Evolutionary conservation across 2,797 vertebrate species (phyloP).

Genomic region (Sciurus vulgaris): DNA sequence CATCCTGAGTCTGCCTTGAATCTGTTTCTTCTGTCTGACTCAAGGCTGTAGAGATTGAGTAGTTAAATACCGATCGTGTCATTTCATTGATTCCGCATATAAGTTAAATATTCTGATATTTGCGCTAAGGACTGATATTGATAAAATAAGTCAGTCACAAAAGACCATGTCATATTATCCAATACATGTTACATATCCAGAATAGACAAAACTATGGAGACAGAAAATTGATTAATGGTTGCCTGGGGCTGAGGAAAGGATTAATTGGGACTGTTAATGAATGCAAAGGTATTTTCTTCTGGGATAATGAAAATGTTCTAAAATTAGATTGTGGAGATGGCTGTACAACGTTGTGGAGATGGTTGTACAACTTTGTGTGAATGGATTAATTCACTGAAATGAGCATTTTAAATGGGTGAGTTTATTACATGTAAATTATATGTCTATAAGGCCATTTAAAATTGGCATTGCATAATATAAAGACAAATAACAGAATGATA

Average conservation of each 20-base stretch:
- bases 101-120: neutral
- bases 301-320: constrained; percentile 1
- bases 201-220: neutral
- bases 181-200: neutral
- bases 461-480: neutral
- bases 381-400: neutral
- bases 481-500: neutral
- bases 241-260: neutral
- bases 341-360: constrained; percentile 1
- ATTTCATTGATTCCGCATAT: neutral
- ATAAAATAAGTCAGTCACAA: constrained; percentile 22
- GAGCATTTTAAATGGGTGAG: neutral
- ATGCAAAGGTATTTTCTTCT: neutral
- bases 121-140: constrained; percentile 45
- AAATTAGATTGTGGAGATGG: constrained; percentile 48
- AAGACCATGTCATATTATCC: neutral
- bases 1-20: neutral
- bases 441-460: constrained; percentile 5
- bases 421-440: constrained; percentile 46
- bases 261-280: neutral
- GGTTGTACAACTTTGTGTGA: neutral
- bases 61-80: neutral
- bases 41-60: neutral
- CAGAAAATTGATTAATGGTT: neutral
- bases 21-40: neutral